These are phyloP conservation scores for Ardeotis arabs DNA, from an alignment of 2,113 vertebrate species.

Conservation along the genomic window DNA sequence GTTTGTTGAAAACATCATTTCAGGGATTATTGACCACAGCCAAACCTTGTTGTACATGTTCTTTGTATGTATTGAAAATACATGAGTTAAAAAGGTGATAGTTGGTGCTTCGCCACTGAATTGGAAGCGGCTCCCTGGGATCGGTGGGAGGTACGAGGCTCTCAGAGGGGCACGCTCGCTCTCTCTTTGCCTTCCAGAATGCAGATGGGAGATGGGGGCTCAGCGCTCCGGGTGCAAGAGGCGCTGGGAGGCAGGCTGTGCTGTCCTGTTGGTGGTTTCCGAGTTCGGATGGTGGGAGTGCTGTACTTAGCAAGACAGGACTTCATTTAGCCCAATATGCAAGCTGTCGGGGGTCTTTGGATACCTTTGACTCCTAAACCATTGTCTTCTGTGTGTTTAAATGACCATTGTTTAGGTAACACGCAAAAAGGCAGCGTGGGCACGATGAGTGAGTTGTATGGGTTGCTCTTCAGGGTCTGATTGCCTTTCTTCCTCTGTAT, in stretches of 20 bases:
- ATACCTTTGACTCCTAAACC: background rate
- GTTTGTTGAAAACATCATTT: conserved; percentile 68
- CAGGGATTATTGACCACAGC: conserved; percentile 64
- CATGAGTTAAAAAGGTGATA: conserved; percentile 53
- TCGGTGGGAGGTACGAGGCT: background rate
- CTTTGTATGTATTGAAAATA: conserved; percentile 68
- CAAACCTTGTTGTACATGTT: conserved; percentile 71
- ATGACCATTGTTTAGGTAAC: accelerated
- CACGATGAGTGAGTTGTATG: accelerated
- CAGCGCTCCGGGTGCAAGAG: accelerated
- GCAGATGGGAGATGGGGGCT: background rate
- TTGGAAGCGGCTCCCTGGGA: background rate
- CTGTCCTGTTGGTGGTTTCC: accelerated
- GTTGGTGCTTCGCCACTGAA: conserved; percentile 43
- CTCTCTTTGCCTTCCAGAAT: background rate
- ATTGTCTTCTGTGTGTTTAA: background rate
- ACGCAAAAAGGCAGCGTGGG: background rate
- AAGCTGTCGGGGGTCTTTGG: accelerated
- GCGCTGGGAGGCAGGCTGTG: background rate
- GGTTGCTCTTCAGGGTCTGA: background rate
- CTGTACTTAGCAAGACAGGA: background rate
- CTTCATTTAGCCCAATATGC: background rate
- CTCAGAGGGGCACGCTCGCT: background rate
- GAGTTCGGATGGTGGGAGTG: background rate
- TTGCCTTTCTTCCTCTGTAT: background rate